Percentiles rank a stretch among this genome's conserved stretches.
These are phyloP conservation scores for Siniperca chuatsi DNA, from an alignment of 2,113 vertebrate species.

Conservation along the genomic window DNA sequence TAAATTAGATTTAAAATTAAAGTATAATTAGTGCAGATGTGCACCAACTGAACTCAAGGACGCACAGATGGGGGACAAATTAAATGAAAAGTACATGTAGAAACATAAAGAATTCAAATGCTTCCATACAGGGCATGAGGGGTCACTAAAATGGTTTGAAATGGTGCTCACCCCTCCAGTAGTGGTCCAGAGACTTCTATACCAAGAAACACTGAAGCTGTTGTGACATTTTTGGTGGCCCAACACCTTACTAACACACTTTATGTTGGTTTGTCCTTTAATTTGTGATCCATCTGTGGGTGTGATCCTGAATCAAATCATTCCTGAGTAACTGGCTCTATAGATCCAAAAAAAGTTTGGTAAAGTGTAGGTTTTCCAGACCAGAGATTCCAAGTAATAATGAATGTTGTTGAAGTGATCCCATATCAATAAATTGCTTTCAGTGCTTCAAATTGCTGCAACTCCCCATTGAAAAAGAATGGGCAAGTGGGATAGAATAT, in stretches of 20 bases:
- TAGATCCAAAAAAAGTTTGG: neutral
- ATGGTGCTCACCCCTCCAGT: neutral
- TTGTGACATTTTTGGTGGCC: too few species aligned
- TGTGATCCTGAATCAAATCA: neutral
- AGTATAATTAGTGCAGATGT: too few species aligned
- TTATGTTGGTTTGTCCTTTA: too few species aligned
- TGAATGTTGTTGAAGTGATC: constrained; percentile 8
- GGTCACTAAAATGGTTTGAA: neutral
- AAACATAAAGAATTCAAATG: neutral
- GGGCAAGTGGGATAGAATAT: too few species aligned
- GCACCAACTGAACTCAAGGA: neutral
- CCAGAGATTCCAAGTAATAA: neutral
- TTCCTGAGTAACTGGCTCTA: neutral
- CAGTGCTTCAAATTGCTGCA: neutral
- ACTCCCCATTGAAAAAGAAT: neutral
- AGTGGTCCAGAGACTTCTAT: neutral
- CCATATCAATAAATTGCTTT: too few species aligned
- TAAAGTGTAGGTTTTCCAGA: neutral
- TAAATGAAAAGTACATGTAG: neutral
- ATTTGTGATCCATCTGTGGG: too few species aligned
- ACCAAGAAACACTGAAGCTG: too few species aligned
- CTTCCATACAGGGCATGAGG: neutral
- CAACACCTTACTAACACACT: neutral
- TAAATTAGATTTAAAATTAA: too few species aligned
- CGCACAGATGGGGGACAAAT: too few species aligned